Percentiles rank a stretch among this genome's conserved stretches.
phyloP scores from a whole-genome alignment of 2,797 vertebrate genomes.

The Oreochromis mossambicus region DNA sequence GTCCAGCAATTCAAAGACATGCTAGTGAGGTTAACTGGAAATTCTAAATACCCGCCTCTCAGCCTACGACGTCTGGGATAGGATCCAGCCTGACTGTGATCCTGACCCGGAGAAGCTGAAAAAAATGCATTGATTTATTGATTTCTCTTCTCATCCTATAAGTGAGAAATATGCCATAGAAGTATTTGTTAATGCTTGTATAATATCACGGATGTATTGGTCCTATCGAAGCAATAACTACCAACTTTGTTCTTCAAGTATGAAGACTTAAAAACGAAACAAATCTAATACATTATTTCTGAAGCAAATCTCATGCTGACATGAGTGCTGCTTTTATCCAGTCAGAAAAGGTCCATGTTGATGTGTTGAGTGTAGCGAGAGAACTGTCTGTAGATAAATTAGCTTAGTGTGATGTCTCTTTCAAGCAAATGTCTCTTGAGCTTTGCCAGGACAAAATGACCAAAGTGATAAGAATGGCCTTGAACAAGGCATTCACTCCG shows the following conservation, averaged over 20 bases:
- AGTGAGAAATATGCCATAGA: background rate
- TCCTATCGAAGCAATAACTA: background rate
- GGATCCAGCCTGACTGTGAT: background rate
- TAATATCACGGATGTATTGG: background rate
- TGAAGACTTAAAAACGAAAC: background rate
- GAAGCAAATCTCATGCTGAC: background rate
- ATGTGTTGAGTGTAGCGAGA: background rate
- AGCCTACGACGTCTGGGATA: background rate
- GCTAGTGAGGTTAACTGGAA: accelerated
- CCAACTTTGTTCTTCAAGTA: background rate
- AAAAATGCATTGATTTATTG: background rate
- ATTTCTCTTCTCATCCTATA: accelerated
- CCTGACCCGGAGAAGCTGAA: accelerated
- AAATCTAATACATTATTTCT: accelerated
- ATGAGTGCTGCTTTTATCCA: background rate
- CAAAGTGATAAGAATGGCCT: background rate
- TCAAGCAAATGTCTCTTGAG: background rate
- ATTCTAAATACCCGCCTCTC: background rate
- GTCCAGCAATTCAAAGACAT: background rate
- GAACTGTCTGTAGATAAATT: background rate
- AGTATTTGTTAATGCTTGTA: background rate
- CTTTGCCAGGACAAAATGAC: background rate
- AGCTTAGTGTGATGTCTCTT: background rate
- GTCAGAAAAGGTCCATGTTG: background rate
- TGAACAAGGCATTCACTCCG: background rate